Conservation (phyloP, 2,797 vertebrate genomes). For the Mormyrops boulengeri region DNA sequence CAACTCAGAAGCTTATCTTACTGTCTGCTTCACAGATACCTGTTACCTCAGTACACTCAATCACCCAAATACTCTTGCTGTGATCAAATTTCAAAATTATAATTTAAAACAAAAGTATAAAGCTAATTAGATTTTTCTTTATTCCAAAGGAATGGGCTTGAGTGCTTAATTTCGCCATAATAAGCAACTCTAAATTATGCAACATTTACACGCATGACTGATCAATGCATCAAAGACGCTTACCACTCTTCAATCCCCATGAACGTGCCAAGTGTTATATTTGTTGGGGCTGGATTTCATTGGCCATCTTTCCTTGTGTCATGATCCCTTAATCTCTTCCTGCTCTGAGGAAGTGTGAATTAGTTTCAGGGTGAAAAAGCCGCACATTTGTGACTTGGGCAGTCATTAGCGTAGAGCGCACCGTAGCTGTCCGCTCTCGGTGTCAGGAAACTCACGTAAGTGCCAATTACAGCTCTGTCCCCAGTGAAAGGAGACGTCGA, state of each 20-base stretch:
- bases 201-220: neutral
- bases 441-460: neutral
- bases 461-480: constrained; percentile 7
- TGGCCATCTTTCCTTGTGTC: neutral
- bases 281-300: neutral
- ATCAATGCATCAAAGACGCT: neutral
- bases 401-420: neutral
- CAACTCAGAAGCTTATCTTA: neutral
- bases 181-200: neutral
- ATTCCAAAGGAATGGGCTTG: neutral
- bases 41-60: neutral
- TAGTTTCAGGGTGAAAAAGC: neutral
- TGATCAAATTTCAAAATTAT: neutral
- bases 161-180: neutral
- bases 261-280: neutral
- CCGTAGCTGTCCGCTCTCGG: neutral
- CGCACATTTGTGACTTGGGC: neutral
- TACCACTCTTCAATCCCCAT: neutral
- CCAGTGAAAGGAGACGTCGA: neutral
- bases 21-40: neutral
- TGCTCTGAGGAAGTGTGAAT: constrained; percentile 1
- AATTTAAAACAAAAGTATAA: neutral
- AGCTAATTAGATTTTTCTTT: neutral
- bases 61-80: neutral
- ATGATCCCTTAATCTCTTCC: neutral